Evolutionary conservation across 2,797 vertebrate genomes (phyloP), one percentile per base, ranked within the genome.

Genomic region (Lacerta viridis): DNA sequence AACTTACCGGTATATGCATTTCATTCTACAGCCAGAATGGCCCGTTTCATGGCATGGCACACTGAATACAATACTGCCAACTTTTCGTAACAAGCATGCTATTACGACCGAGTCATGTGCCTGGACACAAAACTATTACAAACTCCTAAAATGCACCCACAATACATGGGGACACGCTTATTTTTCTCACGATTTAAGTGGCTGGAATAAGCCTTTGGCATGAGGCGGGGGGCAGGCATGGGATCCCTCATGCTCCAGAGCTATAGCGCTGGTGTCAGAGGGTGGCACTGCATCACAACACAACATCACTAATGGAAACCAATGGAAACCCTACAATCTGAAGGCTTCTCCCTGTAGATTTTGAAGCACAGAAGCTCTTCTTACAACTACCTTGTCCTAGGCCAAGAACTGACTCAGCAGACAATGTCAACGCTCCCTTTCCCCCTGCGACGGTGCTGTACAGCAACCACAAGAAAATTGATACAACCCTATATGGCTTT

Each of bases 401-500:
- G 61, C 61, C 41, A 39, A 66, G 55, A 25, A 77, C 9, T 83
- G 80, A 83, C 75, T 83, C 74, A 77, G 25, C 43, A 69, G 64
- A 8, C 33, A 29, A n/a, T 88, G 80, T 59, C 72, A 83, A 15
- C 5, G 33, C 46, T 78, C 74, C 25, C 33, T 83, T 83, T 55
- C 20, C 61, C 33, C 27, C 27, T 29, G 27, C 23, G 13, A 78
- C n/a, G 61, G 33, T 77, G 61, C 61, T 39, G 25, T 76, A 80
- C 74, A 79, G 27, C 27, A 80, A n/a, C 46, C 61, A 78, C 61
- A 69, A 83, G 43, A 83, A 7, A 83, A 17, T 43, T 68, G 41
- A 68, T n/a, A 46, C 61, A 68, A 79, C 69, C 61, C 41, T 86
- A 78, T 36, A 78, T 86, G 61, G 75, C 39, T 88, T 88, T 77